Evolutionary conservation across 2,797 vertebrate species (phyloP), one percentile per base, ranked within the genome.

Genomic region (Lagothrix lagotricha): DNA sequence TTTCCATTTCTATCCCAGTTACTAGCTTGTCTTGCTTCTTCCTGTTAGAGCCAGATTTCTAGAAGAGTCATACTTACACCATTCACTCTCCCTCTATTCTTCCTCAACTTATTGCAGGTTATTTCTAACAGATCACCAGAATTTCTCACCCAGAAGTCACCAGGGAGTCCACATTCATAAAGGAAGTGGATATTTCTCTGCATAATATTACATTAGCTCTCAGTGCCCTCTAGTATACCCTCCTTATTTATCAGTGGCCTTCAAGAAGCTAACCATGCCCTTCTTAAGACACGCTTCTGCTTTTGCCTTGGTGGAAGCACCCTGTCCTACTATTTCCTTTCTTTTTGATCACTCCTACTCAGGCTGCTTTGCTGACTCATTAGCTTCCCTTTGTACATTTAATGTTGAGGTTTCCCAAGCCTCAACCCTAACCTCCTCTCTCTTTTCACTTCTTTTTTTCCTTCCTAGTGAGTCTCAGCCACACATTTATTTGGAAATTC

Each of bases 401-500:
- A 33, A 50, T 39, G 7, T 19, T 72, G n/a, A 19, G 13, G 1
- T 41, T 75, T 93, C 36, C 73, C 36, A 64, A 80, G 64, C 10
- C 39, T 67, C 44, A 79, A 14, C 24, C 10, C 6, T 84, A n/a
- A 52, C 1, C 44, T 81, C 28, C 54, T 79, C 52, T 52, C 30
- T 28, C 30, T 84, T 86, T 73, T 52, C 30, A n/a, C 20, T 90
- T 64, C 30, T 33, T 64, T 46, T 67, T 36, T 91, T 11, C n/a
- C 48, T 50, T 57, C 4, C 7, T 17, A 67, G 8, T 87, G 41
- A 88, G 46, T 88, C 14, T 84, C 70, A 88, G 19, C 12, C 57
- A 88, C 41, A 70, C 13, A 36, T 44, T 67, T 46, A 76, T 93
- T 86, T 83, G 88, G 48, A 88, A 87, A 91, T 88, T 72, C n/a